Evolutionary conservation across 2,113 vertebrate genomes (phyloP).

Genomic region (Ramphastos sulfuratus): DNA sequence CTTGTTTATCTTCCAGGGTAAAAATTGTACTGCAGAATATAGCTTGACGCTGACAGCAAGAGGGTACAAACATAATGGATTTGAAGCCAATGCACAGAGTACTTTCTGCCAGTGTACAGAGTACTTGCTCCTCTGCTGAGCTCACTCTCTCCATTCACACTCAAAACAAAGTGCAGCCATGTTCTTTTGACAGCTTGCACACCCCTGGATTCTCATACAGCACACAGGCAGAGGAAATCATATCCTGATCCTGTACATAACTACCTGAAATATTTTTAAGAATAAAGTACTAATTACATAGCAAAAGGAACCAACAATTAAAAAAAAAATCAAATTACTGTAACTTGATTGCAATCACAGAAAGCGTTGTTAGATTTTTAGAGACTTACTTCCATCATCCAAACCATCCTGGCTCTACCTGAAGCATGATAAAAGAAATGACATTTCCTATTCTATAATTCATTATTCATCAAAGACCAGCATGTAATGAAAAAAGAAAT

Average conservation of each 20-base stretch:
- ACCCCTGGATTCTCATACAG: not conserved
- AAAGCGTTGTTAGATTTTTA: not conserved
- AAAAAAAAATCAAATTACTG: not conserved
- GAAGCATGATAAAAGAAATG: constrained; percentile 27
- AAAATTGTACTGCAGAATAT: not conserved
- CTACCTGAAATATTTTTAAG: not conserved
- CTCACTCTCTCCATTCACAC: not conserved
- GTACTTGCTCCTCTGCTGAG: not conserved
- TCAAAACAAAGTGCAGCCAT: not conserved
- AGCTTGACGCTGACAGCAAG: not conserved
- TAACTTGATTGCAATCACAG: not conserved
- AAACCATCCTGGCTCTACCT: not conserved
- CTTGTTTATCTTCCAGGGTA: not conserved
- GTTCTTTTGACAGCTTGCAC: not conserved
- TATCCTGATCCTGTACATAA: not conserved
- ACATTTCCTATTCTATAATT: constrained; percentile 38
- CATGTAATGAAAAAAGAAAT: constrained; percentile 22
- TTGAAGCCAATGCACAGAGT: not conserved
- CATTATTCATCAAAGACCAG: constrained; percentile 44
- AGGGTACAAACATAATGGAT: not conserved
- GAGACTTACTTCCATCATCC: not conserved
- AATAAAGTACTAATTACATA: not conserved
- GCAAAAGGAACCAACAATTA: not conserved
- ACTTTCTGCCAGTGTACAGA: too few species aligned
- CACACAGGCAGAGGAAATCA: not conserved